phyloP scores from a whole-genome alignment of 2,797 vertebrate genomes.

The Phylloscopus collybita region DNA sequence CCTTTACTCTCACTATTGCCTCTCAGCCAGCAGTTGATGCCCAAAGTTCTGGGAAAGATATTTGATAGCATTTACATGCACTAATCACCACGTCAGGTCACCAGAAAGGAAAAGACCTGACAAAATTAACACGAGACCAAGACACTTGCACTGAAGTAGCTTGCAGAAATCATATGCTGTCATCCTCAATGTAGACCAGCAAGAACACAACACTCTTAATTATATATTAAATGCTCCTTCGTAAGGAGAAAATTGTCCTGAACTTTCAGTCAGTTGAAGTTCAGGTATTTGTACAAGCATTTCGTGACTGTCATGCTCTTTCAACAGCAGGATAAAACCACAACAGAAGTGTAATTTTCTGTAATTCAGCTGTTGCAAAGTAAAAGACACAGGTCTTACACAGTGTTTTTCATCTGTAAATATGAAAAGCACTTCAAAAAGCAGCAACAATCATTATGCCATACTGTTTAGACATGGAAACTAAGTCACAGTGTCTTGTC shows the following conservation, averaged over 20 bases:
- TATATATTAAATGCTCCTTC: not conserved
- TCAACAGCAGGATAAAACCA: slow-evolving; percentile 8
- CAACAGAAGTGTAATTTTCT: not conserved
- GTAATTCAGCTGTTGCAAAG: not conserved
- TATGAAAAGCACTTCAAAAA: not conserved
- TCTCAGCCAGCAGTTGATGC: not conserved
- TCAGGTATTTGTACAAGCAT: not conserved
- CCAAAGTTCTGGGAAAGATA: not conserved
- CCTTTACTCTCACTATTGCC: not conserved
- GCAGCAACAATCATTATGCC: not conserved
- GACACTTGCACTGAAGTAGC: not conserved
- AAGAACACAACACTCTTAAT: not conserved
- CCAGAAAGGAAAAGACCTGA: not conserved
- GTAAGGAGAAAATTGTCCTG: not conserved
- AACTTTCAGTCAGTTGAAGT: not conserved
- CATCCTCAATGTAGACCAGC: not conserved
- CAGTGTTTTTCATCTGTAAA: not conserved
- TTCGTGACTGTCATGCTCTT: not conserved
- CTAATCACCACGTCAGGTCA: not conserved
- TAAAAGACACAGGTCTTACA: not conserved
- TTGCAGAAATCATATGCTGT: not conserved
- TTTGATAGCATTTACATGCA: not conserved
- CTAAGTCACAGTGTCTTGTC: not conserved
- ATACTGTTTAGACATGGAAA: not conserved
- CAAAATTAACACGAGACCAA: not conserved